Base-by-base conservation (phyloP, 2,888 invertebrate genomes). In the Cephus pygmeus region DNA sequence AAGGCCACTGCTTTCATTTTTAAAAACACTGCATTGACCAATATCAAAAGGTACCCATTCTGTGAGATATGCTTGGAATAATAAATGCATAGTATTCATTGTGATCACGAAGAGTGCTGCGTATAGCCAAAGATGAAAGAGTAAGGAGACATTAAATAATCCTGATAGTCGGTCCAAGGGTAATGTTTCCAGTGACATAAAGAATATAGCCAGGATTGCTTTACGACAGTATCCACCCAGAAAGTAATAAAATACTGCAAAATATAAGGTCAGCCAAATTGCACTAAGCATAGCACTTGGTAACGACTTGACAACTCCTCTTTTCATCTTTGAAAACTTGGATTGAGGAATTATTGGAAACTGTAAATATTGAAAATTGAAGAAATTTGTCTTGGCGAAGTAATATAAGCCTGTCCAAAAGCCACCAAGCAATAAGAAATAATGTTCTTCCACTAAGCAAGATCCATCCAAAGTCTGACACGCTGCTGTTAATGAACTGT, bases 341-440 rank as follows among this genome's bases (percentile, higher is more conserved):
- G 93, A 93, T 89, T 95, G 95, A 81, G 95, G 94, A 30, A 96
- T 93, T n/a, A 95, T 93, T 12, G 96, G 94, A 88, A 96, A 96
- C 35, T 93, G 92, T 0, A 96, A 91, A 82, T 93, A 92, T 81
- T 93, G 93, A 12, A 92, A 89, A 34, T 93, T 93, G 75, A 93
- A 92, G 69, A 94, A 91, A 83, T 94, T 94, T 12, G 93, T 92
- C 85, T 93, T 94, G 1, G 93, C 81, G 83, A 94, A 95, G 85
- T 94, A 93, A 83, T 93, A 94, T 31, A 93, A 87, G 56, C 96
- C 96, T 83, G 94, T 94, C 93, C 94, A 95, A 83, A 95, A 92
- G 30, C 96, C 96, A 80, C 94, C 94, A 81, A 95, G 92, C 73
- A 96, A 92, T 36, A 96, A 88, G 87, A 95, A 96, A 73, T 95